Conservation (phyloP, 2,888 invertebrate species). For the Sycophila texana region DNA sequence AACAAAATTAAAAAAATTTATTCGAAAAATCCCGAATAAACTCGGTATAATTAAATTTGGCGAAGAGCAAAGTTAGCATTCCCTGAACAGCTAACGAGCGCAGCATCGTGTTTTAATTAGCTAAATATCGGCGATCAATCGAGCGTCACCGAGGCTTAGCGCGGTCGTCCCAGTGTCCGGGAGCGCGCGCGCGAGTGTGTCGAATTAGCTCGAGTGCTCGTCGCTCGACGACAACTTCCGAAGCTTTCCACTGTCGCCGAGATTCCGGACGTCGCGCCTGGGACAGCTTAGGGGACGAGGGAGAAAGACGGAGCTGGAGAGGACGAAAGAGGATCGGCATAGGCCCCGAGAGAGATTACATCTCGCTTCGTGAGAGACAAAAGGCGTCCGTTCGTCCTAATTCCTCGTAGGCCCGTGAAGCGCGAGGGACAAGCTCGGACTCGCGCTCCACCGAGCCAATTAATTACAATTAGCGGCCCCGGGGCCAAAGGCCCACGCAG, state of each 20-base stretch:
- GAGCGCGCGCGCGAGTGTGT: background rate
- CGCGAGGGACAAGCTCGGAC: background rate
- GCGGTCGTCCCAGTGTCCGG: background rate
- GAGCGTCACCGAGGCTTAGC: background rate
- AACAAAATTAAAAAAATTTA: too few species aligned
- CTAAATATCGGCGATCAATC: background rate
- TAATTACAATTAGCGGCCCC: constrained; percentile 54
- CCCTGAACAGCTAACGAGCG: too few species aligned
- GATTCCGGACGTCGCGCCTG: background rate
- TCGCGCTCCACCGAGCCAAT: constrained; percentile 25
- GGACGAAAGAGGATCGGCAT: background rate
- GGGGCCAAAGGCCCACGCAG: background rate
- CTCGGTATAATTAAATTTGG: too few species aligned
- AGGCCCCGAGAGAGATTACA: constrained; percentile 21
- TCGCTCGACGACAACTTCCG: background rate
- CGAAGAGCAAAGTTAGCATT: too few species aligned
- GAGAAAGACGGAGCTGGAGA: constrained; percentile 2
- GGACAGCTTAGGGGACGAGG: background rate
- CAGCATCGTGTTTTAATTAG: too few species aligned
- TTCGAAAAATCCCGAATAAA: too few species aligned
- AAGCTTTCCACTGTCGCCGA: background rate
- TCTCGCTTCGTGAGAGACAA: constrained; percentile 29
- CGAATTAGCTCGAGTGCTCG: background rate
- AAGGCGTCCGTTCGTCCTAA: constrained; percentile 26
- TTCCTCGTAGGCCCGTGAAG: background rate